These are phyloP conservation scores for Temnothorax longispinosus DNA, from an alignment of 1,140 invertebrate species.

Conservation along the genomic window DNA sequence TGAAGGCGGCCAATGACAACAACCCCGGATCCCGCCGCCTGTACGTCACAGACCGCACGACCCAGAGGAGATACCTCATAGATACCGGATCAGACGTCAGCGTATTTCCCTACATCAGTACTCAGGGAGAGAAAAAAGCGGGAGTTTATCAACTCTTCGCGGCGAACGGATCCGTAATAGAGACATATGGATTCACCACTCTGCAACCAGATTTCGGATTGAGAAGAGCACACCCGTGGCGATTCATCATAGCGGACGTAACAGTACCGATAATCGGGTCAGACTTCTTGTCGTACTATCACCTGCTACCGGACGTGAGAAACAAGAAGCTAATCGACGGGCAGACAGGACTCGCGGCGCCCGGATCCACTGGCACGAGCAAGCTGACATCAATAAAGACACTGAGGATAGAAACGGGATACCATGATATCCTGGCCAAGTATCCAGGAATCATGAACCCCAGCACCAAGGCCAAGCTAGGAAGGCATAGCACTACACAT, in stretches of 20 bases:
- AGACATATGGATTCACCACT: neutral
- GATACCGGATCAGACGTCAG: neutral
- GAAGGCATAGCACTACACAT: too few relatives aligned
- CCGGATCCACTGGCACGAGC: too few relatives aligned
- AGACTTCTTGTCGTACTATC: neutral
- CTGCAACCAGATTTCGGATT: neutral
- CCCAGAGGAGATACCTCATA: neutral
- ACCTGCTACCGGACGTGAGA: neutral
- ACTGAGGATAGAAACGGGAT: too few relatives aligned
- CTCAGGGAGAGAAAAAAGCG: accelerated
- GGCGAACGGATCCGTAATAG: neutral
- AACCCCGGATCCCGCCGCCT: neutral
- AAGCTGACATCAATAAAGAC: neutral
- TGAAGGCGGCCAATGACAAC: too few relatives aligned
- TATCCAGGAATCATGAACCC: too few relatives aligned
- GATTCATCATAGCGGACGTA: neutral
- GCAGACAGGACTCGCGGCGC: too few relatives aligned
- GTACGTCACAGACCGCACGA: neutral
- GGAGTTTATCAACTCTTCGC: neutral
- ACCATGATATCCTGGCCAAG: constrained; percentile 51
- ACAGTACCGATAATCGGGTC: neutral
- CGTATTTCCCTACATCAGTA: neutral
- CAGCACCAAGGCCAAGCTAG: too few relatives aligned
- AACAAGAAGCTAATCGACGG: too few relatives aligned
- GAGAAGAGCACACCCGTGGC: neutral